Base-by-base conservation (phyloP, 2,797 vertebrate genomes). In the Cichlasoma orientale region DNA sequence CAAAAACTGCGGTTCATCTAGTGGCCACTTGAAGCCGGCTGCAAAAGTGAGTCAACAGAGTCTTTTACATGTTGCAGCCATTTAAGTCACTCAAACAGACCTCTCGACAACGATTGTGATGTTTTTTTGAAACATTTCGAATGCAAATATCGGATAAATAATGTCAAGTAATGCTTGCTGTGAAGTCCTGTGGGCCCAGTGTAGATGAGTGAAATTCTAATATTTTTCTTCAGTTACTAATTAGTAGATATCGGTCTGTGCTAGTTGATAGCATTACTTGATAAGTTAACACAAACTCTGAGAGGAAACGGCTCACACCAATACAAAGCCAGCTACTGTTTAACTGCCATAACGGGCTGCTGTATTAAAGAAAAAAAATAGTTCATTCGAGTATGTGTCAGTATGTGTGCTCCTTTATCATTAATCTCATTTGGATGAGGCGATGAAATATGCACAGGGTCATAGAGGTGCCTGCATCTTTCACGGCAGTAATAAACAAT, bases 361-460 rank as follows among this genome's bases (percentile, higher is more conserved):
- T 50, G 57, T 18, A 59, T 63, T 21, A 56, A 70, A 59, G 11
- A n/a, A 44, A 78, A 36, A 53, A 72, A 9, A 53, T 4, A 21
- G 53, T 74, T 75, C 36, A 56, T 21, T 53, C n/a, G 25, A 41
- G 47, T 44, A 31, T 7, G 21, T 33, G 50, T 66, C 27, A 31
- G 13, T 6, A 27, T 14, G 27, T 53, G 55, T 63, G 41, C 27
- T 21, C 38, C 71, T 77, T 80, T 12, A 47, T 27, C 21, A 38
- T 72, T 81, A 83, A 89, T 83, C 56, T 58, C 75, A 74, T 83
- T 79, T 72, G 76, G 78, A 86, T 84, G 66, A 54, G 44, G 36
- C 75, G 77, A 89, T 82, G 80, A 70, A 85, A 82, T 82, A 87
- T 58, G 58, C 56, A 33, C 6, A 47, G 54, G 53, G 78, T 85